A percentile compares a stretch with the other conserved stretches of the same genome.
Evolutionary conservation across 2,113 vertebrate species (phyloP).

Genomic region (Anthoscopus minutus): DNA sequence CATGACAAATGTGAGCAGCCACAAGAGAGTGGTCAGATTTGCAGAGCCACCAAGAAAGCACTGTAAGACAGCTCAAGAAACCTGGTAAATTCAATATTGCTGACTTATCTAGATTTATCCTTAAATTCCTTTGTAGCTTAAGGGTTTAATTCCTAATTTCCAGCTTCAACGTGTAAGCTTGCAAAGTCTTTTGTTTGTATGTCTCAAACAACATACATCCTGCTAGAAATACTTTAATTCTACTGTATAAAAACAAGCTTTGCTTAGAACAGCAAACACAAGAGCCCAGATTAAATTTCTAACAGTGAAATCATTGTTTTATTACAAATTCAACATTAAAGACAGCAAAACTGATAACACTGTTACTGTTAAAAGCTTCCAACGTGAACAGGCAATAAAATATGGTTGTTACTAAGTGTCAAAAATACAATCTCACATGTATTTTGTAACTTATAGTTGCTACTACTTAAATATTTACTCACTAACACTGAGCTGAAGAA

Average conservation of each 20-base stretch:
- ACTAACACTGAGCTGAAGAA: neutral
- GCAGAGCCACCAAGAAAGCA: neutral
- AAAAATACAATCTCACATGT: neutral
- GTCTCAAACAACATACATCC: neutral
- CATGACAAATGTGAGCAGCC: neutral
- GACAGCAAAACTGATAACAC: neutral
- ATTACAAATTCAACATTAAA: neutral
- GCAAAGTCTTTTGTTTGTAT: neutral
- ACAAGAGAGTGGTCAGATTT: neutral
- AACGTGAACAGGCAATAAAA: neutral
- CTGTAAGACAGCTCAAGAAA: rapidly evolving
- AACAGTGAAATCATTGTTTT: neutral
- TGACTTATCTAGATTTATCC: neutral
- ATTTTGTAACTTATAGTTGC: neutral
- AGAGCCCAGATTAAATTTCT: neutral
- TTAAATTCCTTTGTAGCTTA: neutral
- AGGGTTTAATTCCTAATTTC: neutral
- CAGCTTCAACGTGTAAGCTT: neutral
- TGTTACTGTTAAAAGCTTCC: neutral
- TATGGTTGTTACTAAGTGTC: neutral
- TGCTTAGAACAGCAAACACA: neutral
- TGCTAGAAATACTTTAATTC: neutral
- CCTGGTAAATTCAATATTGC: neutral
- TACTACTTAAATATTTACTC: neutral
- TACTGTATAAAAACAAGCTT: neutral